Base-by-base conservation (phyloP, 2,797 vertebrate genomes). In the Alouatta caraya region DNA sequence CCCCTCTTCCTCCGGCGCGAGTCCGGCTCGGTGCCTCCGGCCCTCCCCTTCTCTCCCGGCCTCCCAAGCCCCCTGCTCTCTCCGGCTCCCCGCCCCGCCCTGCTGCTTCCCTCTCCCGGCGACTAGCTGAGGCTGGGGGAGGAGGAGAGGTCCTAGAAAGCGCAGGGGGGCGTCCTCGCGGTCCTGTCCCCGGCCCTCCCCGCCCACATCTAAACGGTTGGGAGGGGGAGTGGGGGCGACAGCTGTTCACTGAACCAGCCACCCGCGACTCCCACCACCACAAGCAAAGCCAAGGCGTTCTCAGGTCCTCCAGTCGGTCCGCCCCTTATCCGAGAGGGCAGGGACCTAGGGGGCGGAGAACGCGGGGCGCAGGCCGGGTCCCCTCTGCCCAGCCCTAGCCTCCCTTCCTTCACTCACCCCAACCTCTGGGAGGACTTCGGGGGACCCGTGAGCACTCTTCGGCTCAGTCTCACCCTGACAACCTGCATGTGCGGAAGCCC, bases 21-120 rank as follows among this genome's bases (percentile, higher is more conserved):
- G 96, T 92, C 94, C 91, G 61, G 88, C 97, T 44, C 79, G 11
- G 79, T 57, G 55, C 37, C 46, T 70, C 75, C 28, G 70, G 37
- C 44, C 4, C 42, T 59, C 73, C 85, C 50, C 46, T 12, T 26
- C 55, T 26, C 44, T 22, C 0, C 22, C 12, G 8, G 82, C 59
- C n/a, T 8, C 59, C 80, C 13, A 2, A 46, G 61, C 83, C 75
- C 67, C 5, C 13, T 67, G 30, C 42, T 73, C 39, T 52, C n/a
- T 44, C 19, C 33, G 15, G 46, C 33, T 61, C 57, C 5, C 19
- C 4, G 14, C 24, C 64, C 42, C 0, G 5, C 33, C 44, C 14
- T 5, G 12, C 44, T 46, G 11, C 5, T 37, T 67, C 67, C 9
- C 22, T 73, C 72, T 73, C 37, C 37, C 10, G 61, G 14, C 7